These are phyloP conservation scores for Megalops cyprinoides DNA, from an alignment of 2,797 vertebrate genomes.

Conservation along the genomic window DNA sequence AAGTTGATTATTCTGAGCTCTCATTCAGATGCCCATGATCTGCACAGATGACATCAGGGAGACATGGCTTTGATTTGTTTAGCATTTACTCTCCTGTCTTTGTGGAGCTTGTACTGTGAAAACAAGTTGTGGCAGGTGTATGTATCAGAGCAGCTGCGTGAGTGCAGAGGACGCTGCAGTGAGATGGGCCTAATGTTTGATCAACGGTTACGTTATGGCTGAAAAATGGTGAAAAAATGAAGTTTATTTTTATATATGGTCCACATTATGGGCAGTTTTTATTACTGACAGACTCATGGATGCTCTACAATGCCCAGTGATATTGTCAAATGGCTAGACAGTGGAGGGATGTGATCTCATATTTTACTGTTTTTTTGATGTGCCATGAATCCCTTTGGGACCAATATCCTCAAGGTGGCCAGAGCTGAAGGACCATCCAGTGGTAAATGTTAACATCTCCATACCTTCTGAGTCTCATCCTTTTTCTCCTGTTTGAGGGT, in stretches of 20 bases:
- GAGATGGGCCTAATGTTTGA: too few relatives aligned
- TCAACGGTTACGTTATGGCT: too few relatives aligned
- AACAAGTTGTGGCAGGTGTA: too few relatives aligned
- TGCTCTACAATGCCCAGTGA: background rate
- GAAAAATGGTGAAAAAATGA: slow-evolving; percentile 8
- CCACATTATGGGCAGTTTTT: background rate
- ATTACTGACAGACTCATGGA: background rate
- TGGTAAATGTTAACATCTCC: background rate
- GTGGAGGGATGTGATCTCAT: background rate
- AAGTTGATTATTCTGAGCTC: too few relatives aligned
- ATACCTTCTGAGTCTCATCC: slow-evolving; percentile 76
- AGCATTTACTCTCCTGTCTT: too few relatives aligned
- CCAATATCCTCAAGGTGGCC: background rate
- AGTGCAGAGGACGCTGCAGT: too few relatives aligned
- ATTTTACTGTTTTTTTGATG: background rate
- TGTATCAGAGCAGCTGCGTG: too few relatives aligned
- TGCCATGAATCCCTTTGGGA: background rate
- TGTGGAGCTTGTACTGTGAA: too few relatives aligned
- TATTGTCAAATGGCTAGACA: background rate
- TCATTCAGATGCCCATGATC: too few relatives aligned
- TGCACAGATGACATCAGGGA: too few relatives aligned
- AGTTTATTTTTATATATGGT: background rate
- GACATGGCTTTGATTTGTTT: too few relatives aligned
- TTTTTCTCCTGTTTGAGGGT: slow-evolving; percentile 80
- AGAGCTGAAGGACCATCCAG: background rate